Evolutionary conservation across 2,888 invertebrate genomes (phyloP), one percentile per base, ranked within the genome.

Genomic region (Tryphoninae sp.): DNA sequence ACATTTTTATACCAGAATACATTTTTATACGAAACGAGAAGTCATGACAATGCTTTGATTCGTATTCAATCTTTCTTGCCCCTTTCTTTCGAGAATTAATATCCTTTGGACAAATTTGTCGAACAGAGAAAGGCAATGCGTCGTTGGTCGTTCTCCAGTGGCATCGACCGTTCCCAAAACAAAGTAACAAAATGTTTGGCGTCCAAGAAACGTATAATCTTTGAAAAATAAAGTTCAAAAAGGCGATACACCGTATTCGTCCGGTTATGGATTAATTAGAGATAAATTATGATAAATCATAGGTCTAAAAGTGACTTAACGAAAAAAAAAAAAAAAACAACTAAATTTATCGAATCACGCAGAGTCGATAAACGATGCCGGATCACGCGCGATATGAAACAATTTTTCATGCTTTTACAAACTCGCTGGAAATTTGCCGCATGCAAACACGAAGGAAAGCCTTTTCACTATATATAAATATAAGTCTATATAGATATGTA

Each of bases 381-480:
- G 33, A 26, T 75, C 26, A 74, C 58, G 76, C 55, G 49, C 67
- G 16, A 61, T 55, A 55, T 55, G 55, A 62, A 64, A 53, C 40
- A 13, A 72, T 80, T 73, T 76, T 62, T 19, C 62, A 72, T 76
- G 71, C 72, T 49, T 77, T 64, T 49, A 58, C 65, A n/a, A 61
- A 58, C 33, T 22, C 42, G 23, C 33, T 69, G 73, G 75, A 75
- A 78, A 78, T 81, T 81, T 74, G 73, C 64, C 78, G 33, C 75
- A 74, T 78, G 73, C 78, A 74, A 68, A 75, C 45, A 26, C 45
- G 67, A 68, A 80, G 78, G 78, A 81, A 81, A 81, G 81, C 81
- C 69, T 75, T 78, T 75, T 72, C 78, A 69, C 62, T 26, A 40
- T 22, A 53, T 49, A 62, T 22, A 40, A 23, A 33, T 40, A 42